Conservation (phyloP, 2,888 invertebrate species). For the Caenorhabditis imperialis region DNA sequence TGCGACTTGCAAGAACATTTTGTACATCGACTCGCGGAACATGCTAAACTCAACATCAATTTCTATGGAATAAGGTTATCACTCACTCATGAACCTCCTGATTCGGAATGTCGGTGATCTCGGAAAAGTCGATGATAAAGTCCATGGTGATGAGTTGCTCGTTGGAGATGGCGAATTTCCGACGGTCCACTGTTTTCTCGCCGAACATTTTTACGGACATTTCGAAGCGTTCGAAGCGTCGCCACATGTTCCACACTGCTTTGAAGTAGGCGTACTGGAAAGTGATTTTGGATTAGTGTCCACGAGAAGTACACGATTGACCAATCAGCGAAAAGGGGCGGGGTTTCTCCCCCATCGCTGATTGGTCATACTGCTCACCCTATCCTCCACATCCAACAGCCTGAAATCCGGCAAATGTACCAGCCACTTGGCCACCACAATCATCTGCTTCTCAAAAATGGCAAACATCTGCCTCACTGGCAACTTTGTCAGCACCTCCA, state of each 20-base stretch:
- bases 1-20: conserved; percentile 41
- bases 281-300: background rate
- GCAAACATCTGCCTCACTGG: conserved; percentile 35
- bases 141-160: conserved; percentile 24
- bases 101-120: conserved; percentile 46
- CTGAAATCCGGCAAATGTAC: conserved; percentile 50
- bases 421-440: conserved; percentile 54
- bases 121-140: conserved; percentile 43
- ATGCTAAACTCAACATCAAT: conserved; percentile 20
- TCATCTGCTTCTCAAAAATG: conserved; percentile 50
- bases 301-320: too few species aligned
- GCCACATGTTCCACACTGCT: conserved; percentile 54
- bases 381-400: conserved; percentile 37
- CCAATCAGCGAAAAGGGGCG: too few species aligned
- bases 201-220: conserved; percentile 56
- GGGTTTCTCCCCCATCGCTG: too few species aligned
- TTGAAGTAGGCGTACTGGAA: conserved; percentile 35
- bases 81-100: conserved; percentile 23
- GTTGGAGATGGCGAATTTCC: conserved; percentile 40
- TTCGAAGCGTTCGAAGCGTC: conserved; percentile 55
- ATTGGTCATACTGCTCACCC: conserved; percentile 30
- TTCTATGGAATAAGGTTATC: background rate
- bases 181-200: background rate
- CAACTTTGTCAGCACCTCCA: conserved; percentile 26
- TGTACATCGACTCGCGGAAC: conserved; percentile 48